Evolutionary conservation across 1,140 invertebrate genomes (phyloP), one percentile per base, ranked within the genome.

Genomic region (Latrodectus geometricus): DNA sequence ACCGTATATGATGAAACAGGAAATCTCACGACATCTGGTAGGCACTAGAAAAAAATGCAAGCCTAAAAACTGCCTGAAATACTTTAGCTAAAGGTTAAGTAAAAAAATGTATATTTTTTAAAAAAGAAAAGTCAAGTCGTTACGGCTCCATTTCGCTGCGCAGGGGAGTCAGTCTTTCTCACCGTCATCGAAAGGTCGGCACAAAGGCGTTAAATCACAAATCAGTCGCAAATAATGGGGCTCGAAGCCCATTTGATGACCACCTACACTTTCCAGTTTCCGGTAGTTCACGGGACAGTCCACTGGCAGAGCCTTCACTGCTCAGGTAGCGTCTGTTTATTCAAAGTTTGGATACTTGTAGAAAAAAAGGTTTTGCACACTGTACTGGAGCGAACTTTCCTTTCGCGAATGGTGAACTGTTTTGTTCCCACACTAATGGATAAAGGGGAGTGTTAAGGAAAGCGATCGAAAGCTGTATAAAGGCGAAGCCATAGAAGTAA

Each of bases 221-320:
- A 83, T 83, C 80, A 83, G 80, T 83, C 80, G 48, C 52, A 74
- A 83, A 83, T 83, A 83, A 83, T 74, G 70, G 80, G 80, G 80
- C 70, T 49, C 80, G 56, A 52, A 83, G 21, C n/a, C 23, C 8
- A n/a, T 20, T 70, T 83, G 80, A 83, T 83, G 80, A 83, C 80
- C 80, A 83, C 80, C 80, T 83, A 83, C 69, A 54, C 78, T 20
- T 66, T 80, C 48, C 21, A 78, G 66, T 80, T 80, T 80, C 78
- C 78, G 78, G 78, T 80, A 80, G 49, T 80, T 80, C 78, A 80
- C 78, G 78, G 78, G 11, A 70, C 78, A 70, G 49, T 80, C 78
- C 35, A 70, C 69, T 69, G 70, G 68, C 23, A 65, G 54, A 23
- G 15, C 56, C 23, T 17, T 20, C 35, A 12, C 50, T 15, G n/a